Base-by-base conservation (phyloP, 1,140 invertebrate species). In the Lasioglossum baleicum region DNA sequence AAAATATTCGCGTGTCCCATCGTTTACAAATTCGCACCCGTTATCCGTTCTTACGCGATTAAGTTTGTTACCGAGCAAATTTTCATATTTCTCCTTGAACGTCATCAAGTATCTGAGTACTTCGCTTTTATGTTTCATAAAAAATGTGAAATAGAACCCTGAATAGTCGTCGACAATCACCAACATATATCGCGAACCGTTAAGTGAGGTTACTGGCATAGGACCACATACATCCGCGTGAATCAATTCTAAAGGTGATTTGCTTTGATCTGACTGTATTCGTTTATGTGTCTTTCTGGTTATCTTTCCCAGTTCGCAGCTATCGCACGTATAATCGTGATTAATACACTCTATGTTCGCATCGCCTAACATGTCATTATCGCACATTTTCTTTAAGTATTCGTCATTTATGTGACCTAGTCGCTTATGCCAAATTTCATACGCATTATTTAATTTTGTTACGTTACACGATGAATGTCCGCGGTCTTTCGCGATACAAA, bases 121-220 rank as follows among this genome's bases (percentile, higher is more conserved):
- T 67, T 56, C 72, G 51, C 6, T 65, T 75, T 75, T 75, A 26
- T 75, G 8, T 20, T 66, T 75, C 51, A 75, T 56, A 66, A 56
- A 75, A 35, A 66, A 75, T 4, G 51, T 66, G 31, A 75, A 75
- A 10, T 66, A 65, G 63, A 75, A 66, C 0, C 61, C 61, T 0
- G 72, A 75, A 40, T 66, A 75, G 42, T 75, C 72, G 13, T 75
- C 72, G 3, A 65, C 31, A 0, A 75, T 6, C 5, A 75, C 22
- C 35, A 75, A 6, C 44, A 75, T 53, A 56, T 75, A 75, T 8
- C 44, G 10, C 11, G 72, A 64, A 17, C 63, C 51, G 7, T 20
- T 58, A 15, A 75, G 40, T 0, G 63, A 75, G 40, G 0, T 3
- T 40, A 17, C 11, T 51, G 61, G 44, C 63, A 75, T 75, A n/a